Conservation (phyloP, 2,888 invertebrate species). For the Idaea biselata region DNA sequence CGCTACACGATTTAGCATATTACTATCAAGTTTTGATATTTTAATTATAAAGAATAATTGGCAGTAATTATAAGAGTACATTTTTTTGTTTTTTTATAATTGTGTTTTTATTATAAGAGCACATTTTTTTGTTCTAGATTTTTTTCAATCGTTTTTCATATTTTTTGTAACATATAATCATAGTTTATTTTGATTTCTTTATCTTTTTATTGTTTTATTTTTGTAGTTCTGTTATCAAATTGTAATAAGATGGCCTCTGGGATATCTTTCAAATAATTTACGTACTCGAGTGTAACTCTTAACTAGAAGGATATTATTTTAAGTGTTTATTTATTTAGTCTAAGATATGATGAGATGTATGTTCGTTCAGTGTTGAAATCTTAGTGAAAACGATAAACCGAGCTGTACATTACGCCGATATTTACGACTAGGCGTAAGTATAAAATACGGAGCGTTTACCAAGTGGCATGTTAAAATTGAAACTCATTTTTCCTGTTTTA, state of each 20-base stretch:
- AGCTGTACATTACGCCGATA: too few relatives aligned
- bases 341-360: slow-evolving; percentile 44
- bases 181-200: slow-evolving; percentile 16
- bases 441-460: too few relatives aligned
- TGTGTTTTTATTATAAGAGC: slow-evolving; percentile 3
- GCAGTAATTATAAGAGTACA: slow-evolving; percentile 16
- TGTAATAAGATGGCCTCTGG: slow-evolving; percentile 29
- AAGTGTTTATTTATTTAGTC: slow-evolving; percentile 61
- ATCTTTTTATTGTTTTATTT: slow-evolving; percentile 22
- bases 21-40: background rate
- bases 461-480: too few relatives aligned
- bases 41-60: slow-evolving; percentile 5
- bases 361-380: slow-evolving; percentile 26
- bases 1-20: background rate
- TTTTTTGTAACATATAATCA: slow-evolving; percentile 10
- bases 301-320: slow-evolving; percentile 41
- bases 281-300: slow-evolving; percentile 23
- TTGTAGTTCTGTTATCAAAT: slow-evolving; percentile 40
- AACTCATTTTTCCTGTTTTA: too few relatives aligned
- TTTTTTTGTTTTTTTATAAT: slow-evolving; percentile 8
- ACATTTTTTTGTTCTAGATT: too few relatives aligned
- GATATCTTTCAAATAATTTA: slow-evolving; percentile 31
- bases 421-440: too few relatives aligned
- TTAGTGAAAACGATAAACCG: background rate
- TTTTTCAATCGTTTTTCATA: too few relatives aligned